Percentiles rank a stretch among this genome's conserved stretches.
Evolutionary conservation across 2,888 invertebrate species (phyloP).

Genomic region (Netelia inedita): DNA sequence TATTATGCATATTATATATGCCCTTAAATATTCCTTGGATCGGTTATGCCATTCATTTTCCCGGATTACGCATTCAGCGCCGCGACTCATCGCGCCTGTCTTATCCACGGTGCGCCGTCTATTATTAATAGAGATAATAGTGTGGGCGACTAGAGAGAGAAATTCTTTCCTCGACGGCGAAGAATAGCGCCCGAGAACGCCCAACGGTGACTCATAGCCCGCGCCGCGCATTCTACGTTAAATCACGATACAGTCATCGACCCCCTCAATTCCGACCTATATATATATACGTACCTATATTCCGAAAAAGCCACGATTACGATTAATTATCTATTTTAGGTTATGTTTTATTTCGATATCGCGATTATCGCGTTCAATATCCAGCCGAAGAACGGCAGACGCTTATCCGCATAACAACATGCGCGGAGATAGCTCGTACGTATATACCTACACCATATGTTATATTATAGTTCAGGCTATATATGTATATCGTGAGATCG

Average conservation of each 20-base stretch:
- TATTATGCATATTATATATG: constrained; percentile 30
- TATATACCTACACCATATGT: too few species aligned
- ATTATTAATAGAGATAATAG: constrained; percentile 48
- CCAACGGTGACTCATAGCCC: constrained; percentile 22
- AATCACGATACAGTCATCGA: background rate
- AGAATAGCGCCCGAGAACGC: constrained; percentile 1
- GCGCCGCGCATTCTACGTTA: too few species aligned
- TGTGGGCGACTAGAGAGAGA: constrained; percentile 31
- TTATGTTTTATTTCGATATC: background rate
- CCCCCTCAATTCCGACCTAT: background rate
- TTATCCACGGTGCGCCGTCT: background rate
- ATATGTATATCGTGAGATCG: constrained; percentile 38
- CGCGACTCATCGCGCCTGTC: constrained; percentile 40
- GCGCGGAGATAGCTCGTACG: too few species aligned
- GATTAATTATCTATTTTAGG: background rate
- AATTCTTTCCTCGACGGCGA: constrained; percentile 16
- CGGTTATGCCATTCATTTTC: constrained; percentile 50
- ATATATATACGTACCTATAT: too few species aligned
- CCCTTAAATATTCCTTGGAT: constrained; percentile 25
- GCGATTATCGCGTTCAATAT: background rate
- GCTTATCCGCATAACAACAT: too few species aligned
- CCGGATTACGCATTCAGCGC: constrained; percentile 57
- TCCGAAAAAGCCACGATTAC: too few species aligned
- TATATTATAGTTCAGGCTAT: too few species aligned
- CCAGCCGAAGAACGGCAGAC: too few species aligned